These are phyloP conservation scores for Chionis minor DNA, from an alignment of 2,113 vertebrate species.

Conservation along the genomic window DNA sequence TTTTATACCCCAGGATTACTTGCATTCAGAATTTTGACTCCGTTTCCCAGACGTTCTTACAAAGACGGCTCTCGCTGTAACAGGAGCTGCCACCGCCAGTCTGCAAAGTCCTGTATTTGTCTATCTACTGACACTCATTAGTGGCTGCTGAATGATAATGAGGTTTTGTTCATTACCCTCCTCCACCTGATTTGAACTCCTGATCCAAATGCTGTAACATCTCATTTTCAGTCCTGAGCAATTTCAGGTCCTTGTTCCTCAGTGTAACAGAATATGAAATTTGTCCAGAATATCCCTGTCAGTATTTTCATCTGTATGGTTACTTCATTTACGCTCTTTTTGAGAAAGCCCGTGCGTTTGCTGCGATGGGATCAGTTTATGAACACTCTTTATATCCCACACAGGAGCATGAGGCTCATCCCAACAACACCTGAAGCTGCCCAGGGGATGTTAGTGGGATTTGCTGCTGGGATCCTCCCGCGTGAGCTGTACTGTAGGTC, in stretches of 20 bases:
- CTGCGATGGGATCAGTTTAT: not conserved
- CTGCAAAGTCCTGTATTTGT: not conserved
- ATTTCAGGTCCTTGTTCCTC: constrained; percentile 8
- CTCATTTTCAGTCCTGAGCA: constrained; percentile 31
- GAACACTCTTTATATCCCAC: not conserved
- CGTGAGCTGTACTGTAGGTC: not conserved
- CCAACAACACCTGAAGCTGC: not conserved
- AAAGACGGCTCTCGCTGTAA: not conserved
- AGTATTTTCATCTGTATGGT: not conserved
- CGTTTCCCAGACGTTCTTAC: not conserved
- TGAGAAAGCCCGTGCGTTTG: not conserved
- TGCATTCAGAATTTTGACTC: not conserved
- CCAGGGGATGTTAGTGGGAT: not conserved
- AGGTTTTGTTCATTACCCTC: constrained; percentile 26
- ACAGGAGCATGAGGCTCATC: not conserved
- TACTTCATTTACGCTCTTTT: not conserved
- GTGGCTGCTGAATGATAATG: not conserved
- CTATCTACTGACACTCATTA: not conserved
- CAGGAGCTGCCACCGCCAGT: not conserved
- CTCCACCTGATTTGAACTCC: constrained; percentile 14
- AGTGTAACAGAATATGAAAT: not conserved
- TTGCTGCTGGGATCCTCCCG: not conserved
- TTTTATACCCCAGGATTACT: not conserved
- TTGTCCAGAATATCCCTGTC: not conserved
- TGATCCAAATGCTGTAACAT: constrained; percentile 9